Conservation (phyloP, 2,113 vertebrate genomes). For the Acanthochromis polyacanthus region DNA sequence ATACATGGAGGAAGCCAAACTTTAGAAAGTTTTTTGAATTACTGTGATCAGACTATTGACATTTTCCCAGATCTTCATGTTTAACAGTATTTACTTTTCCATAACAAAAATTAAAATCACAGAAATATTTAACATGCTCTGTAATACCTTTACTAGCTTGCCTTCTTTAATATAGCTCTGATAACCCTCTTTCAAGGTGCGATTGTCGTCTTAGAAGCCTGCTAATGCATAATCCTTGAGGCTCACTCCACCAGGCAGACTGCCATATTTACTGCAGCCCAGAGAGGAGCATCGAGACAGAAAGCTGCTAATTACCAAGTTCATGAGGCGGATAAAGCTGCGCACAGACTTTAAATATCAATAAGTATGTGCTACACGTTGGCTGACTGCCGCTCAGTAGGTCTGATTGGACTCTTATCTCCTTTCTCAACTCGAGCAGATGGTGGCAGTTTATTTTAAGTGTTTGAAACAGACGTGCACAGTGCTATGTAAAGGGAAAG, state of each 20-base stretch:
- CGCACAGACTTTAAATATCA: slow-evolving; percentile 71
- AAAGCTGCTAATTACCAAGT: slow-evolving; percentile 77
- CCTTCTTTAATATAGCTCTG: slow-evolving; percentile 7
- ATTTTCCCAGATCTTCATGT: too few relatives aligned
- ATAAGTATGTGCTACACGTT: slow-evolving; percentile 70
- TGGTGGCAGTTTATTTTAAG: slow-evolving; percentile 75
- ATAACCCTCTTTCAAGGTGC: slow-evolving; percentile 40
- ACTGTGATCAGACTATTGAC: too few relatives aligned
- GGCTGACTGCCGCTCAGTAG: slow-evolving; percentile 59
- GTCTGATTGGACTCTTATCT: slow-evolving; percentile 77
- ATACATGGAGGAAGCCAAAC: too few relatives aligned
- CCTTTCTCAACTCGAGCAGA: slow-evolving; percentile 79
- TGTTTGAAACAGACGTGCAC: slow-evolving; percentile 50
- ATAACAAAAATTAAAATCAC: too few relatives aligned
- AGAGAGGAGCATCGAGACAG: slow-evolving; percentile 50
- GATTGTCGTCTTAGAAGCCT: slow-evolving; percentile 17
- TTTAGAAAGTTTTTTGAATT: too few relatives aligned
- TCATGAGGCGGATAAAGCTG: slow-evolving; percentile 63
- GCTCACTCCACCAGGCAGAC: slow-evolving; percentile 31
- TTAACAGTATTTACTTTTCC: too few relatives aligned
- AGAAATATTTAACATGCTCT: background rate
- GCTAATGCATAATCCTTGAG: slow-evolving; percentile 33
- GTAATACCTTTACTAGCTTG: background rate
- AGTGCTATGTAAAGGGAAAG: slow-evolving; percentile 38
- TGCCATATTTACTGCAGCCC: slow-evolving; percentile 38